phyloP scores from a whole-genome alignment of 2,113 vertebrate species.

The Microcebus ravelobensis region DNA sequence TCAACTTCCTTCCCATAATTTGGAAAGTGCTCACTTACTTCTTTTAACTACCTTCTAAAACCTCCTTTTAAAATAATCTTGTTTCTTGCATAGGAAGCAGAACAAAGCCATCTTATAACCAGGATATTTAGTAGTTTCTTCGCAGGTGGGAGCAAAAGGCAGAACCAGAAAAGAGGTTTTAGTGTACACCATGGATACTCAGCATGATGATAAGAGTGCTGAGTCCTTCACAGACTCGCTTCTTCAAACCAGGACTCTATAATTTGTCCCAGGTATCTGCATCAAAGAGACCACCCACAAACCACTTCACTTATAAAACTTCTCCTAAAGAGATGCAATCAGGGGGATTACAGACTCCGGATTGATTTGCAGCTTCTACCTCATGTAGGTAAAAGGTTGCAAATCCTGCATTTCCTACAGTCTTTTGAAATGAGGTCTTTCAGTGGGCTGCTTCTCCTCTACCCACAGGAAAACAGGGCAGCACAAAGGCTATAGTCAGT shows the following conservation, averaged over 20 bases:
- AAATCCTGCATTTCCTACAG: neutral
- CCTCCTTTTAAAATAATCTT: neutral
- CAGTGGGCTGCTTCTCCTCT: neutral
- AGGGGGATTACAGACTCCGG: neutral
- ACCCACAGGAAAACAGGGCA: neutral
- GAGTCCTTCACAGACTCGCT: neutral
- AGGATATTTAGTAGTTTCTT: neutral
- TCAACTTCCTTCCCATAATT: neutral
- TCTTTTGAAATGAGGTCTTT: constrained; percentile 1
- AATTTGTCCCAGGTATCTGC: neutral
- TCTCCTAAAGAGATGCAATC: constrained; percentile 48
- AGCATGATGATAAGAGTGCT: neutral
- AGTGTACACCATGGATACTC: neutral
- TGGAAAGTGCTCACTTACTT: neutral
- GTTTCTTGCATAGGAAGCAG: neutral
- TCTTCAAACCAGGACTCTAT: neutral
- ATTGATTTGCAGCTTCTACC: neutral
- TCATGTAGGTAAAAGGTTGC: neutral
- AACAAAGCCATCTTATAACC: constrained; percentile 17
- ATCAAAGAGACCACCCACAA: constrained; percentile 41
- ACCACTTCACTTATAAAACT: constrained; percentile 21
- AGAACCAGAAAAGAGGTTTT: neutral
- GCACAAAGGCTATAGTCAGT: neutral
- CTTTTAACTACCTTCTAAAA: neutral
- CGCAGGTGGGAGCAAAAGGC: neutral